Conservation (phyloP, 2,113 vertebrate genomes). For the Potamarius usumacintae region DNA sequence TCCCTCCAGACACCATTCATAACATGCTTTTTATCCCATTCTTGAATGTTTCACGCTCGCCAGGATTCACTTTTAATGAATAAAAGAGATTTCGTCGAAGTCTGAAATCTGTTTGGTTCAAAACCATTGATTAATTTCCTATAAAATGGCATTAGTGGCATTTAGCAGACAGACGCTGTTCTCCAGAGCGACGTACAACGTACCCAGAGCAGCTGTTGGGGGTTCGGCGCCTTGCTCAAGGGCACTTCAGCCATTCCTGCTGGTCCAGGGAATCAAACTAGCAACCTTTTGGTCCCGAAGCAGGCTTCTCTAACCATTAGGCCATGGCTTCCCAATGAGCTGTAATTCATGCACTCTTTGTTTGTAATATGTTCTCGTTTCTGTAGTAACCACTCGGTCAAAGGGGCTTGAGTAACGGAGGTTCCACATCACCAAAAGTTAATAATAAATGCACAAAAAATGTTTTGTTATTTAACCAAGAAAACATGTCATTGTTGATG, state of each 20-base stretch:
- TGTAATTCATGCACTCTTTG: neutral
- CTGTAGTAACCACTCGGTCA: neutral
- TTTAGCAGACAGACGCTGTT: too few relatives aligned
- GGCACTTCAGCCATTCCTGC: too few relatives aligned
- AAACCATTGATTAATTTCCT: neutral
- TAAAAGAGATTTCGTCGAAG: neutral
- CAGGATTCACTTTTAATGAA: slow-evolving; percentile 41
- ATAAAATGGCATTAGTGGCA: too few relatives aligned
- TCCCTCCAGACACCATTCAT: neutral
- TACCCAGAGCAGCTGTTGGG: too few relatives aligned
- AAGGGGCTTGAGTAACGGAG: neutral
- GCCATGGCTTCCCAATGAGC: too few relatives aligned
- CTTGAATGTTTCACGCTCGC: neutral
- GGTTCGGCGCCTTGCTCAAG: too few relatives aligned
- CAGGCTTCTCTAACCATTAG: too few relatives aligned
- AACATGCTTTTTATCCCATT: neutral
- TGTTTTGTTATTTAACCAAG: neutral
- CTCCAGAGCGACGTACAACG: too few relatives aligned
- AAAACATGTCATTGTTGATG: neutral
- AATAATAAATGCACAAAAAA: neutral
- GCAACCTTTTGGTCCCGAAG: too few relatives aligned
- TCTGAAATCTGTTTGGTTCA: neutral
- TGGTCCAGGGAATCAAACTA: too few relatives aligned
- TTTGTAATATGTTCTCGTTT: too few relatives aligned
- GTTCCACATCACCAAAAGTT: neutral